phyloP scores from a whole-genome alignment of 2,888 invertebrate species.

The Epinotia ramella region DNA sequence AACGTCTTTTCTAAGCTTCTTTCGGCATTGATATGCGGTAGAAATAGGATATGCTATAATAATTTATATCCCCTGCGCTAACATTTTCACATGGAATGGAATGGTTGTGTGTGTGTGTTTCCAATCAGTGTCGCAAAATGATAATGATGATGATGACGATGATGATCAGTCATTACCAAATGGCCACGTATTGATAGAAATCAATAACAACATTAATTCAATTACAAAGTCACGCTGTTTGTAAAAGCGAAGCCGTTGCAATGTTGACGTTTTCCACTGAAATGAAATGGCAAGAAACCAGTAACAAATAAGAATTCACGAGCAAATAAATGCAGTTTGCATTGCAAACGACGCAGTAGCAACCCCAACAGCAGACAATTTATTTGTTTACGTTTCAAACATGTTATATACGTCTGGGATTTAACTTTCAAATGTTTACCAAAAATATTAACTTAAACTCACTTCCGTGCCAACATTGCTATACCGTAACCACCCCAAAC shows the following conservation, averaged over 20 bases:
- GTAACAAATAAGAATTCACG: slow-evolving; percentile 34
- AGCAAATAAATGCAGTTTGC: slow-evolving; percentile 32
- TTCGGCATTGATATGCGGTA: no score
- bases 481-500: slow-evolving; percentile 49
- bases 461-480: slow-evolving; percentile 58
- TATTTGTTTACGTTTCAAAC: slow-evolving; percentile 16
- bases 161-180: not conserved
- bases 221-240: not conserved
- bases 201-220: not conserved
- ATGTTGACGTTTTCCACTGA: slow-evolving; percentile 29
- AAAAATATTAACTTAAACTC: slow-evolving; percentile 46
- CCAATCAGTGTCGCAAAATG: not conserved
- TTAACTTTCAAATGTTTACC: slow-evolving; percentile 28
- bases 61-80: no score
- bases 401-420: slow-evolving; percentile 41
- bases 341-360: slow-evolving; percentile 14
- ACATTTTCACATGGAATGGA: no score
- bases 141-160: not conserved
- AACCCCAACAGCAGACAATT: not conserved
- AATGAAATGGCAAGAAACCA: slow-evolving; percentile 36
- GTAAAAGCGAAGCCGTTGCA: slow-evolving; percentile 8
- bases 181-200: not conserved
- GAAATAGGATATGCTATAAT: no score
- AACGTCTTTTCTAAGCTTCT: no score
- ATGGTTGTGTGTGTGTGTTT: no score